Evolutionary conservation across 2,113 vertebrate species (phyloP), one percentile per base, ranked within the genome.

Genomic region (Ptilonorhynchus violaceus): DNA sequence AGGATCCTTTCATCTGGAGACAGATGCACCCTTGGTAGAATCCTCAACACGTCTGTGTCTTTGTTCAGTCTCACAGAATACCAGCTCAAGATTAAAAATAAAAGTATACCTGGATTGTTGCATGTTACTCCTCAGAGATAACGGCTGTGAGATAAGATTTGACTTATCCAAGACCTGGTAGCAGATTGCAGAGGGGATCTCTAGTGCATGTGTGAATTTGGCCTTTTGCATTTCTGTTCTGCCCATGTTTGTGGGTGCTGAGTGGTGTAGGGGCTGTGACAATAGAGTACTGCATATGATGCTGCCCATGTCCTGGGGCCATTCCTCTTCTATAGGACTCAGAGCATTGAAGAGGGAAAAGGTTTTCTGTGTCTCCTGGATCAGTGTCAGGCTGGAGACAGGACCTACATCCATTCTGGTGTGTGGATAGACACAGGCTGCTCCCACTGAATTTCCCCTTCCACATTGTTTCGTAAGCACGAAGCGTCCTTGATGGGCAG

Each of bases 1-100:
- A 50, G 83, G 83, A 87, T 96, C 53, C 92, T 97, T 96, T 97
- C 69, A 96, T 96, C 92, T 7, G 5, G 69, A 93, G 91, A 58
- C 88, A 96, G 95, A 96, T 96, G 96, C 86, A 93, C 84, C 60
- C 73, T 92, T 85, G 73, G 73, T 94, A 91, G 88, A 92, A 89
- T 95, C 92, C 92, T 84, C 60, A 88, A 80, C 67, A 52, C 0
- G 18, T 67, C 78, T 63, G 35, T 88, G 75, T 55, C 44, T 94
- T 95, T 95, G 73, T 93, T 96, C 79, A 78, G 64, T 21, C 66
- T 89, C 80, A 78, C 44, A 82, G 82, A 89, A 49, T 68, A 78
- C 11, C 27, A 82, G 73, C 68, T 87, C 39, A 88, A 85, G 76
- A 92, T 90, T 93, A 92, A 92, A 96, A 92, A 63, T 63, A 52